Conservation (phyloP, 2,113 vertebrate genomes). For the Chascanopsetta lugubris region DNA sequence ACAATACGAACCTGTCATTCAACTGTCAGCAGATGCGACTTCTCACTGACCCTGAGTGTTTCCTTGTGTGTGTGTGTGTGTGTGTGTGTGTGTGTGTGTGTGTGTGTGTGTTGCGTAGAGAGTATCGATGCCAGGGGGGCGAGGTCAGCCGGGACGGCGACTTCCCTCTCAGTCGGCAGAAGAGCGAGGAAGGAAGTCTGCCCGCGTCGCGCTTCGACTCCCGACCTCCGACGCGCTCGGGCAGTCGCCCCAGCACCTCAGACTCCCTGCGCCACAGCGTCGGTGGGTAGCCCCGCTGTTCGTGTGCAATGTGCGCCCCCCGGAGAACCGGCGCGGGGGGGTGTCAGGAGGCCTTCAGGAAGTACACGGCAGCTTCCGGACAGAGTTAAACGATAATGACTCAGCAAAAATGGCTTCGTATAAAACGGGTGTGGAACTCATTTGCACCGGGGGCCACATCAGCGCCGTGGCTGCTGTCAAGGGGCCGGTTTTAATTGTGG, state of each 20-base stretch:
- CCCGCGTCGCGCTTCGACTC: slow-evolving; percentile 51
- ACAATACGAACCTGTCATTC: no score
- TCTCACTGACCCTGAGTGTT: no score
- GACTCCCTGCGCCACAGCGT: slow-evolving; percentile 74
- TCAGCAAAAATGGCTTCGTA: slow-evolving; percentile 9
- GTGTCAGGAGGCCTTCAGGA: slow-evolving; percentile 17
- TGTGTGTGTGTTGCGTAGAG: slow-evolving; percentile 30
- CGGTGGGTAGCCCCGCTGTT: slow-evolving; percentile 64
- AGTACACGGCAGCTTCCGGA: slow-evolving; percentile 10
- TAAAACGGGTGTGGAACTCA: slow-evolving; percentile 1
- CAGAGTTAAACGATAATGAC: slow-evolving; percentile 5
- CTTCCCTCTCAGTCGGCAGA: slow-evolving; percentile 29
- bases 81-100: no score
- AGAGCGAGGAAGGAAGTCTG: slow-evolving; percentile 61
- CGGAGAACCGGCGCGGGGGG: no score
- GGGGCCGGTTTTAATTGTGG: no score
- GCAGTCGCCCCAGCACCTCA: slow-evolving; percentile 74
- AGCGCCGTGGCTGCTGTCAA: no score
- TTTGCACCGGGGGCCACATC: no score
- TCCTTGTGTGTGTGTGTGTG: no score
- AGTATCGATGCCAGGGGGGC: slow-evolving; percentile 35
- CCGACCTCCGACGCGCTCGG: slow-evolving; percentile 65
- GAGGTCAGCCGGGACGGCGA: slow-evolving; percentile 65
- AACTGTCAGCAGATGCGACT: no score
- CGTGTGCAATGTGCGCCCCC: no score